phyloP scores from a whole-genome alignment of 2,113 vertebrate species.

The Connochaetes taurinus region DNA sequence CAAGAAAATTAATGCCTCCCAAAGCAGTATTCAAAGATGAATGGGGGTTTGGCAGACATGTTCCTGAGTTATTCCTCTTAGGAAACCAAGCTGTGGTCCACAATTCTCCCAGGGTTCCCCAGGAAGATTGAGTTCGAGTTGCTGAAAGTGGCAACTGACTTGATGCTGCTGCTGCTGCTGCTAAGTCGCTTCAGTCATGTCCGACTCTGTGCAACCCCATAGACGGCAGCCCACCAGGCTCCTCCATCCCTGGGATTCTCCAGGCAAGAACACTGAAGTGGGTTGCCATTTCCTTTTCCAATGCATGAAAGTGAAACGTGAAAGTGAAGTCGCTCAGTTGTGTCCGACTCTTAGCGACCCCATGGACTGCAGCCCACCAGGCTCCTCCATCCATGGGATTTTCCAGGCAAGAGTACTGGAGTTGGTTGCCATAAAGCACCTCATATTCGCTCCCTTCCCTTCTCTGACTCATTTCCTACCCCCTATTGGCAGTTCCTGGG shows the following conservation, averaged over 20 bases:
- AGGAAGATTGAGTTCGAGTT: neutral
- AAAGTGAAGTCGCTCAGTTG: no score
- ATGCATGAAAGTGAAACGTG: no score
- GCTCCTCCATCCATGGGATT: no score
- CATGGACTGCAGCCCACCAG: no score
- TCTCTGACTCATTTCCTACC: neutral
- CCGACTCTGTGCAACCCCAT: no score
- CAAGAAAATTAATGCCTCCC: neutral
- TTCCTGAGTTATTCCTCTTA: neutral
- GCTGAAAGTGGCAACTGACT: neutral
- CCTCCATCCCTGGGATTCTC: no score
- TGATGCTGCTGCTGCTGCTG: neutral
- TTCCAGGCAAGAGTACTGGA: no score
- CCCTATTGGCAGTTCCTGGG: neutral
- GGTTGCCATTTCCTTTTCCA: no score
- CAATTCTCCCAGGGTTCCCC: neutral
- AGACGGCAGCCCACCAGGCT: no score
- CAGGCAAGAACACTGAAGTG: no score
- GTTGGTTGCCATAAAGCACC: neutral
- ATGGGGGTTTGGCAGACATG: neutral
- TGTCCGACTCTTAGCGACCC: no score
- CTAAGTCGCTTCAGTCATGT: no score
- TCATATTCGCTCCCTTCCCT: neutral
- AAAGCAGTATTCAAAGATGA: neutral
- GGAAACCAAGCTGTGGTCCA: neutral